A percentile compares a stretch with the other conserved stretches of the same genome.
Conservation (phyloP, 2,113 vertebrate genomes). For the Alligator sinensis region DNA sequence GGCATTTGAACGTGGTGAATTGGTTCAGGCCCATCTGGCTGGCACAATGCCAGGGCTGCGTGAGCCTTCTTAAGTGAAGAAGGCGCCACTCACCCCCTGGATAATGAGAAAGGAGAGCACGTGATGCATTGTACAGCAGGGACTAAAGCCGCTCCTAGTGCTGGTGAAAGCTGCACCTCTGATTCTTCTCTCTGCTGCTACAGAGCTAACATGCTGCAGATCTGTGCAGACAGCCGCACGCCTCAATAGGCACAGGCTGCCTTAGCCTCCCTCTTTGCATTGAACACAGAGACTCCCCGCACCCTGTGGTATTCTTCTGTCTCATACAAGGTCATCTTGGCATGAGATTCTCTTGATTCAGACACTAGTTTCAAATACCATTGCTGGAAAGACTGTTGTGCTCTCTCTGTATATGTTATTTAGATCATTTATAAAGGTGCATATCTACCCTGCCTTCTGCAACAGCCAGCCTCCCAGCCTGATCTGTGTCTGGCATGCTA, state of each 20-base stretch:
- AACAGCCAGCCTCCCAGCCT: no score
- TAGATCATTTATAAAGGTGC: no score
- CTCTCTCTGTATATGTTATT: no score
- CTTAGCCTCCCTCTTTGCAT: background rate
- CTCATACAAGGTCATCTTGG: background rate
- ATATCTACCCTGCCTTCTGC: no score
- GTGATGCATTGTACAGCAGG: background rate
- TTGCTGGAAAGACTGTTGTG: no score
- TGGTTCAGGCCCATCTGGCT: background rate
- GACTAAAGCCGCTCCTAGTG: rapidly evolving
- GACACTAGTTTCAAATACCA: no score
- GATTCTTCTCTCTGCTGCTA: background rate
- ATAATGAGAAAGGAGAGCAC: rapidly evolving
- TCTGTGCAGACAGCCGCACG: rapidly evolving
- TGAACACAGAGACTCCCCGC: no score
- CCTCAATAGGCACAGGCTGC: background rate
- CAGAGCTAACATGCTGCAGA: rapidly evolving
- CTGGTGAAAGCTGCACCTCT: rapidly evolving
- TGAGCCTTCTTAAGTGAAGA: background rate
- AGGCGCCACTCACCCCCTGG: background rate
- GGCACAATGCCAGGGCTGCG: background rate
- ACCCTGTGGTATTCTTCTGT: background rate
- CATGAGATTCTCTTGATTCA: no score
- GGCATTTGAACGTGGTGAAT: rapidly evolving
- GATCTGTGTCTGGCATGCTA: no score